These are phyloP conservation scores for Labia minor DNA, from an alignment of 2,888 invertebrate genomes.

Conservation along the genomic window DNA sequence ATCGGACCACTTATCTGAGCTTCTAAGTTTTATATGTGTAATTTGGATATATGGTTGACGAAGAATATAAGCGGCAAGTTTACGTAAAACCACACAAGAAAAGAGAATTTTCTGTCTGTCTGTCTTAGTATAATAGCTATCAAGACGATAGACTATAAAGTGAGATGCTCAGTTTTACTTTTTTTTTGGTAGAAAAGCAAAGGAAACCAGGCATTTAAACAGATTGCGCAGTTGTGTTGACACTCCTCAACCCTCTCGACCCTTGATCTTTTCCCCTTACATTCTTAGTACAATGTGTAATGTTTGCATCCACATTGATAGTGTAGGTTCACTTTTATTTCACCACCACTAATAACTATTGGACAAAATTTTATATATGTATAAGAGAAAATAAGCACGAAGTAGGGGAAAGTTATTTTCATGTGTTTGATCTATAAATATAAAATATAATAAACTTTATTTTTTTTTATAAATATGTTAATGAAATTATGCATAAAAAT, in stretches of 20 bases:
- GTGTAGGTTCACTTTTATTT: neutral
- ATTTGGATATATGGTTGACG: neutral
- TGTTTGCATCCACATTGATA: neutral
- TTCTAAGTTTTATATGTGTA: neutral
- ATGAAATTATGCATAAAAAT: too few relatives aligned
- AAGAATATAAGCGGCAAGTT: neutral
- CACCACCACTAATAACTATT: neutral
- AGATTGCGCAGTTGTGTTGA: conserved; percentile 4
- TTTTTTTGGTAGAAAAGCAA: neutral
- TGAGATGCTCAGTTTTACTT: neutral
- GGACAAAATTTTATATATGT: neutral
- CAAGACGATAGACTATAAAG: conserved; percentile 6
- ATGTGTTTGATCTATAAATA: too few relatives aligned
- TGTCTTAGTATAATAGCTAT: neutral
- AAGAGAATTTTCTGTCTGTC: neutral
- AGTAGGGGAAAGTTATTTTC: too few relatives aligned
- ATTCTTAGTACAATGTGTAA: neutral
- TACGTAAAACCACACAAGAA: conserved; percentile 2
- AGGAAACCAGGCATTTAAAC: neutral
- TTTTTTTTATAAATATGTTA: too few relatives aligned
- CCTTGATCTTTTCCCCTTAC: neutral
- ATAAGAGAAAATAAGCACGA: too few relatives aligned
- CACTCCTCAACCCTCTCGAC: neutral
- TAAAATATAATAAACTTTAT: too few relatives aligned
- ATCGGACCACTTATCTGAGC: neutral